Evolutionary conservation across 2,888 invertebrate species (phyloP).

Genomic region (Xanthia icteritia): DNA sequence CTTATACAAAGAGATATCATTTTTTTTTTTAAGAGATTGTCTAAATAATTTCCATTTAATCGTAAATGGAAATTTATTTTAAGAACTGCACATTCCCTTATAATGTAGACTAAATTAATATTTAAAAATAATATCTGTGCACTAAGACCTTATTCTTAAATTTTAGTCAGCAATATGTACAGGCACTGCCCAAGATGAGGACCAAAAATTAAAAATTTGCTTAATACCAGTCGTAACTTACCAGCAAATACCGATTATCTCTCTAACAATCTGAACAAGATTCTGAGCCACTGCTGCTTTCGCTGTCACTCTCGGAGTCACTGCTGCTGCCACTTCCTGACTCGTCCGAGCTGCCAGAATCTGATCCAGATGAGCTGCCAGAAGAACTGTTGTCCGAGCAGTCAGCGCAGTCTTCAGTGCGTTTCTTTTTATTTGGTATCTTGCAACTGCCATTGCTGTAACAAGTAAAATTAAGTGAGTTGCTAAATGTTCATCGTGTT

Average conservation of each 20-base stretch:
- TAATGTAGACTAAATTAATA: slow-evolving; percentile 12
- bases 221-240: slow-evolving; percentile 75
- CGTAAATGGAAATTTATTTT: neutral
- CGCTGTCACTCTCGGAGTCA: slow-evolving; percentile 80
- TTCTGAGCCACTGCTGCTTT: slow-evolving; percentile 78
- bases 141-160: slow-evolving; percentile 9
- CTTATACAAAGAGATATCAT: neutral
- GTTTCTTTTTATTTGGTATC: slow-evolving; percentile 84
- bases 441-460: slow-evolving; percentile 83
- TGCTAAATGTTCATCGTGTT: neutral
- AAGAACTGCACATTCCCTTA: neutral
- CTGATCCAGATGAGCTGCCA: slow-evolving; percentile 79
- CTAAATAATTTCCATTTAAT: too few relatives aligned
- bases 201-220: neutral
- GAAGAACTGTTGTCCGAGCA: slow-evolving; percentile 80
- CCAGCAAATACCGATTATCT: slow-evolving; percentile 66
- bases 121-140: slow-evolving; percentile 22
- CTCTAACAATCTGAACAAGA: slow-evolving; percentile 74
- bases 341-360: slow-evolving; percentile 76
- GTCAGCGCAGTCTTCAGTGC: slow-evolving; percentile 78
- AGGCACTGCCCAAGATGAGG: slow-evolving; percentile 11
- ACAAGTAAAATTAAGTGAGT: slow-evolving; percentile 11
- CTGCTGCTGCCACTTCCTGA: slow-evolving; percentile 79
- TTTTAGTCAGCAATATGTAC: slow-evolving; percentile 35
- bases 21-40: neutral